Evolutionary conservation across 2,888 invertebrate genomes (phyloP).

Genomic region (Dendrolimus houi): DNA sequence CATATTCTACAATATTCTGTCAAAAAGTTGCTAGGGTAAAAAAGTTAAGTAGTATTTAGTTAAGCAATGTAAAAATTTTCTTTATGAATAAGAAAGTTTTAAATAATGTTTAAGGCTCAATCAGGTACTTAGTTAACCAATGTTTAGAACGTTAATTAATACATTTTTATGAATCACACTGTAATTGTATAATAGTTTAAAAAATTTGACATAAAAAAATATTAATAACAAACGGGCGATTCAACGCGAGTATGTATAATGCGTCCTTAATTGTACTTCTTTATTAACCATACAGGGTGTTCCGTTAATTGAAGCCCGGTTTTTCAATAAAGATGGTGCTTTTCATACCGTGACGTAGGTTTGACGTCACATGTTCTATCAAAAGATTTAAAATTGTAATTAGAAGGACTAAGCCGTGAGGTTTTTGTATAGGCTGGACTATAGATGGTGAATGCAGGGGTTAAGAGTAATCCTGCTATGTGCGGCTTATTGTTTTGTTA

Average conservation of each 20-base stretch:
- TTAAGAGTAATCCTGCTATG: not conserved
- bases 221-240: too few species aligned
- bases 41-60: too few species aligned
- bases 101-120: too few species aligned
- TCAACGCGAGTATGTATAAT: not conserved
- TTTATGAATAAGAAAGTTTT: too few species aligned
- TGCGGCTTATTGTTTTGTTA: not conserved
- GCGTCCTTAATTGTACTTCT: slow-evolving; percentile 47
- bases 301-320: slow-evolving; percentile 57
- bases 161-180: too few species aligned
- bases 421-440: slow-evolving; percentile 22
- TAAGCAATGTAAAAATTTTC: too few species aligned
- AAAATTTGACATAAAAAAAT: too few species aligned
- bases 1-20: too few species aligned
- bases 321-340: slow-evolving; percentile 50
- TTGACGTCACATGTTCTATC: slow-evolving; percentile 35
- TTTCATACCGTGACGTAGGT: slow-evolving; percentile 55
- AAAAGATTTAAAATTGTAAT: slow-evolving; percentile 44
- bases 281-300: slow-evolving; percentile 66
- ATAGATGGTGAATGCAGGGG: slow-evolving; percentile 18
- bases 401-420: slow-evolving; percentile 18
- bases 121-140: too few species aligned
- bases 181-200: too few species aligned
- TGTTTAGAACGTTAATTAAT: too few species aligned
- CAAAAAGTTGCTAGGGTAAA: too few species aligned